Conservation (phyloP, 1,140 invertebrate species). For the Eumaeus atala region DNA sequence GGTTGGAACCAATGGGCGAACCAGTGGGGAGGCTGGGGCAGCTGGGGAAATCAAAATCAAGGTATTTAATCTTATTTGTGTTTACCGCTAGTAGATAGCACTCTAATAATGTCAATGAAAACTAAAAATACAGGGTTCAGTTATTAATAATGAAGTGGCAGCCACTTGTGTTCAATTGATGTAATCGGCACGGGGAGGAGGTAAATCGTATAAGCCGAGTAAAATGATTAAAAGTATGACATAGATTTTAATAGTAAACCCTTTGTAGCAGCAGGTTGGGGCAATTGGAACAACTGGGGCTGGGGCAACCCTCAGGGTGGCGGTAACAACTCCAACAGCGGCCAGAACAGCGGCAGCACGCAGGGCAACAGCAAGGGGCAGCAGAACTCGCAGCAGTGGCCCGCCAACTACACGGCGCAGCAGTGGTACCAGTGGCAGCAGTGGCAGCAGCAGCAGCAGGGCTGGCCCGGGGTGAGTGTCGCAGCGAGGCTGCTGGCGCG, state of each 20-base stretch:
- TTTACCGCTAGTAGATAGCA: no score
- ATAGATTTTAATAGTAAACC: no score
- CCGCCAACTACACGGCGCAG: constrained; percentile 49
- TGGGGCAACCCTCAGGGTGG: constrained; percentile 34
- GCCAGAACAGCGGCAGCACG: constrained; percentile 16
- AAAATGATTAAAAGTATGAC: no score
- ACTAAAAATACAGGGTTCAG: no score
- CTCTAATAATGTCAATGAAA: no score
- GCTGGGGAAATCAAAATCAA: constrained; percentile 57
- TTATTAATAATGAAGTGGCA: no score
- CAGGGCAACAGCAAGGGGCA: constrained; percentile 12
- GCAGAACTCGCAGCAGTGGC: constrained; percentile 35
- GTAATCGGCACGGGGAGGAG: no score
- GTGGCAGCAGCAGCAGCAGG: constrained; percentile 58
- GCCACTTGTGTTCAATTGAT: no score
- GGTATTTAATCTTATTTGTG: constrained; percentile 27
- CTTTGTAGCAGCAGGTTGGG: constrained; percentile 37
- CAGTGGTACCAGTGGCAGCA: constrained; percentile 69
- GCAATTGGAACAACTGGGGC: constrained; percentile 50
- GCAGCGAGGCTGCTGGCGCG: neutral
- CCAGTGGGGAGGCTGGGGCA: constrained; percentile 51
- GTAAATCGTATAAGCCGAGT: no score
- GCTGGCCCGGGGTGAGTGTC: constrained; percentile 45
- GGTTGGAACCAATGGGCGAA: constrained; percentile 59
- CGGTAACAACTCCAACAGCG: constrained; percentile 14